phyloP scores from a whole-genome alignment of 2,113 vertebrate species.

The Chloropsis hardwickii region DNA sequence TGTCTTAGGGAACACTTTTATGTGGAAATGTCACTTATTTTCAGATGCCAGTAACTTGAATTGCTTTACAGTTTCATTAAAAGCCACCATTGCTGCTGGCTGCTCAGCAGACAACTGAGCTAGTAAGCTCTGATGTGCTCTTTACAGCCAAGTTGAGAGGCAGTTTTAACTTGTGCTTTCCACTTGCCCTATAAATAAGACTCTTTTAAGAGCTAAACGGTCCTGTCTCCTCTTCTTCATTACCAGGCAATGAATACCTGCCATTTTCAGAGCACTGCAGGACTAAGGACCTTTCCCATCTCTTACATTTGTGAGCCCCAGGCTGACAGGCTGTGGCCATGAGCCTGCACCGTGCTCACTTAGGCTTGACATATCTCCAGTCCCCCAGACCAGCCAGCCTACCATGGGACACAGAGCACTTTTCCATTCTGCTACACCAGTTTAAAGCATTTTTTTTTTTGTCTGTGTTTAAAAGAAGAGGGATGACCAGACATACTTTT shows the following conservation, averaged over 20 bases:
- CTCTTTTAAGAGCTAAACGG: not conserved
- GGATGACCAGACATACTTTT: not conserved
- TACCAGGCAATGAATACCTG: not conserved
- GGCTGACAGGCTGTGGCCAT: not conserved
- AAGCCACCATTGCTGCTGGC: slow-evolving; percentile 1
- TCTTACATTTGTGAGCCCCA: not conserved
- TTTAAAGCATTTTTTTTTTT: not conserved
- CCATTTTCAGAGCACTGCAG: not conserved
- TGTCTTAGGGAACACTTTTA: slow-evolving; percentile 20
- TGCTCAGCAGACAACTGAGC: slow-evolving; percentile 6
- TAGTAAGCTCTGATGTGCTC: slow-evolving; percentile 6
- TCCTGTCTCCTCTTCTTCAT: not conserved
- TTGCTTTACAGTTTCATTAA: slow-evolving; percentile 49
- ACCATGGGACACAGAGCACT: accelerated
- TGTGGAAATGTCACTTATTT: slow-evolving; percentile 43
- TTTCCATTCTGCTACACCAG: not conserved
- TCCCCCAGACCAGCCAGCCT: not conserved
- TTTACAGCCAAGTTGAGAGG: not conserved
- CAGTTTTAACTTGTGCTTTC: slow-evolving; percentile 7
- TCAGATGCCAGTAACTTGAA: slow-evolving; percentile 23
- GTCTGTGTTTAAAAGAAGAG: not conserved
- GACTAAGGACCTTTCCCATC: not conserved
- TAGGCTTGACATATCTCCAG: accelerated
- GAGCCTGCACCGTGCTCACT: not conserved
- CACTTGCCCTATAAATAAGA: slow-evolving; percentile 17